phyloP scores from a whole-genome alignment of 2,797 vertebrate species.

The Distichodus sexfasciatus region DNA sequence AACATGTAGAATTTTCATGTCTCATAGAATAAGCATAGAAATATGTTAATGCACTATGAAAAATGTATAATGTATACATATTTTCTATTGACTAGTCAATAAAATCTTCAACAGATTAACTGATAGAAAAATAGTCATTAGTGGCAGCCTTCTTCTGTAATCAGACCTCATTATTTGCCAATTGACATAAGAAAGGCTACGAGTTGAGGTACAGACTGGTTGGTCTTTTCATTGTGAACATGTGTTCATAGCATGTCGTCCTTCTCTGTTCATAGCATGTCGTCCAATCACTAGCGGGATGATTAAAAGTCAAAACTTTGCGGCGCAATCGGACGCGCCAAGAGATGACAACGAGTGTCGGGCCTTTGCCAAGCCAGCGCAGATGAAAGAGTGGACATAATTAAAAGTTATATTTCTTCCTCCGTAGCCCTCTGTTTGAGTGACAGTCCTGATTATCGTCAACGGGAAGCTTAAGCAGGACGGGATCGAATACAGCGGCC shows the following conservation, averaged over 20 bases:
- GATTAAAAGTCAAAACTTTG: conserved; percentile 35
- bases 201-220: conserved; percentile 6
- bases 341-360: conserved; percentile 35
- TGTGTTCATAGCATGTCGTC: conserved; percentile 26
- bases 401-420: conserved; percentile 45
- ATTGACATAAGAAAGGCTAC: conserved; percentile 19
- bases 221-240: conserved; percentile 42
- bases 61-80: too few species aligned
- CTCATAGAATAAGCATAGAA: too few species aligned
- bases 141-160: background rate
- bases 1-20: too few species aligned
- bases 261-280: conserved; percentile 33
- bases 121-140: too few species aligned
- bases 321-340: conserved; percentile 23
- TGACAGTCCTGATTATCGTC: conserved; percentile 47
- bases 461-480: conserved; percentile 12
- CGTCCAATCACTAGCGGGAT: conserved; percentile 30
- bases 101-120: too few species aligned
- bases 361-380: conserved; percentile 29
- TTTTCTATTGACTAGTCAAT: too few species aligned
- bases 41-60: too few species aligned
- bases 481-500: conserved; percentile 26
- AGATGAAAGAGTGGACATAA: conserved; percentile 46
- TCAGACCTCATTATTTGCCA: background rate
- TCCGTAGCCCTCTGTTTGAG: conserved; percentile 30